Conservation (phyloP, 2,888 invertebrate species). For the Neoascia interrupta region DNA sequence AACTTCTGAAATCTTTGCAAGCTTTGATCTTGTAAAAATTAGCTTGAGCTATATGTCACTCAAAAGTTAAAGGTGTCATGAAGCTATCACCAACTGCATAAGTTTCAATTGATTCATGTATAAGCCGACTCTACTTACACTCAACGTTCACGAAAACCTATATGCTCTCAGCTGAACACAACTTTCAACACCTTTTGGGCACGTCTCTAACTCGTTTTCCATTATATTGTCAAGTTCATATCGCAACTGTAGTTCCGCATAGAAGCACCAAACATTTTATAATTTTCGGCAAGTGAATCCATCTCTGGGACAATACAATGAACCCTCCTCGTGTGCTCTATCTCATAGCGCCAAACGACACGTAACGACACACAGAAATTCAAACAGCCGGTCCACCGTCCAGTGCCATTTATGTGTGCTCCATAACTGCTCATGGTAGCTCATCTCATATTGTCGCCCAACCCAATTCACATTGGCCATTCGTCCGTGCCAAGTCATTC, state of each 20-base stretch:
- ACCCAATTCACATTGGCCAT: slow-evolving; percentile 63
- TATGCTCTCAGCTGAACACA: too few relatives aligned
- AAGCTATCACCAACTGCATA: too few relatives aligned
- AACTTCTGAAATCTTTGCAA: too few relatives aligned
- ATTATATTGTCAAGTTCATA: slow-evolving; percentile 20
- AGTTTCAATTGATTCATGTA: too few relatives aligned
- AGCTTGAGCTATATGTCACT: too few relatives aligned
- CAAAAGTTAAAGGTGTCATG: too few relatives aligned
- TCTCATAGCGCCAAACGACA: slow-evolving; percentile 41
- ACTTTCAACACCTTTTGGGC: too few relatives aligned
- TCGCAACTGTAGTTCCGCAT: background rate
- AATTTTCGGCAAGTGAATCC: slow-evolving; percentile 24
- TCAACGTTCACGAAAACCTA: too few relatives aligned
- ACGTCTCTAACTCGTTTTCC: too few relatives aligned
- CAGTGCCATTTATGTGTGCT: slow-evolving; percentile 1
- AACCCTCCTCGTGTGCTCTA: slow-evolving; percentile 23
- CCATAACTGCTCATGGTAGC: slow-evolving; percentile 28
- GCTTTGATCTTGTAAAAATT: too few relatives aligned
- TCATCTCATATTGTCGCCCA: slow-evolving; percentile 61
- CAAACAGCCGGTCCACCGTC: slow-evolving; percentile 4
- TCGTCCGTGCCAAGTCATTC: slow-evolving; percentile 60
- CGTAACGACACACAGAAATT: slow-evolving; percentile 42
- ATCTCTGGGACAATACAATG: slow-evolving; percentile 31
- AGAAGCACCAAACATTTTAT: slow-evolving; percentile 11
- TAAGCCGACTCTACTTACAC: too few relatives aligned